Base-by-base conservation (phyloP, 2,888 invertebrate genomes). In the Sesamia inferens region DNA sequence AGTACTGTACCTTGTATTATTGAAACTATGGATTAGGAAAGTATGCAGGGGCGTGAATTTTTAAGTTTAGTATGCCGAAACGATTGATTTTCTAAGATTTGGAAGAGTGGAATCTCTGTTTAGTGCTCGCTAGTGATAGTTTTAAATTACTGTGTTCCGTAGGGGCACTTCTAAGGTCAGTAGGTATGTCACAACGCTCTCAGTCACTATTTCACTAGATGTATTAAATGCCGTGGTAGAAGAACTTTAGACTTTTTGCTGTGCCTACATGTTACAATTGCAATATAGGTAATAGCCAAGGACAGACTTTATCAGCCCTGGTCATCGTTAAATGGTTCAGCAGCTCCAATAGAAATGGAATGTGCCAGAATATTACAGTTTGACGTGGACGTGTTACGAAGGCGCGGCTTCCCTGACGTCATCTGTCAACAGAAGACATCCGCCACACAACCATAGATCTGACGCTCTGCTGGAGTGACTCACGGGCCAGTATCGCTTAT, bases 11-110 rank as follows among this genome's bases (percentile, higher is more conserved):
- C 70, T 71, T 70, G 74, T 72, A 78, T 82, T 84, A 86, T 88
- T 85, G 84, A 86, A 85, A 87, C 74, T 83, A 81, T 76, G 71
- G 64, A 66, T 73, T 74, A 72, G 47, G 68, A 76, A 78, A 73
- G 59, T 64, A 62, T 72, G 66, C 73, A 70, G 51, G n/a, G 24
- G 51, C 63, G 63, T 76, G 67, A 74, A 75, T 79, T 78, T 78
- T 69, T 48, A 69, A 69, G 72, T 61, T 78, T 74, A 81, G 67
- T 69, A 24, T 64, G 13, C n/a, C 1, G 14, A 68, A 67, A 79
- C 83, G 80, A 69, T 57, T 73, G n/a, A 55, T 62, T 51, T 31
- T 8, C 24, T 24, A 44, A 57, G 55, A 22, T 55, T 39, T 42
- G 10, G 19, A 14, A 11, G 57, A 22, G 22, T n/a, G 14, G 22